phyloP scores from a whole-genome alignment of 2,797 vertebrate genomes.

The Tympanoctomys barrerae region DNA sequence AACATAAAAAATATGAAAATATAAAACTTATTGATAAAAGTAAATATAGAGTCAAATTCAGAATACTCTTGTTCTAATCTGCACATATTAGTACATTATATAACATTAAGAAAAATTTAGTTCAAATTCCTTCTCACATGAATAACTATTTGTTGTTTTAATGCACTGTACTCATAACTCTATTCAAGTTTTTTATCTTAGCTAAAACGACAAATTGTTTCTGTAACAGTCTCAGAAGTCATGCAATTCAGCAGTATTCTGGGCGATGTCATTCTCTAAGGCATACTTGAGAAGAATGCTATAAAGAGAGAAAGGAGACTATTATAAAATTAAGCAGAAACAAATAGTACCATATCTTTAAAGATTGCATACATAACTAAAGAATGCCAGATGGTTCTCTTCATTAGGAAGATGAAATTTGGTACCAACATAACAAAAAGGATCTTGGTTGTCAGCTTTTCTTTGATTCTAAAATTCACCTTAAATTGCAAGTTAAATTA shows the following conservation, averaged over 20 bases:
- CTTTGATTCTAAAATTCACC: constrained; percentile 43
- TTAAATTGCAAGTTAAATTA: constrained; percentile 49
- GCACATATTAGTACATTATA: neutral
- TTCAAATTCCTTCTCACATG: neutral
- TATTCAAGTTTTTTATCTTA: constrained; percentile 52
- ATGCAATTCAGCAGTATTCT: constrained; percentile 59
- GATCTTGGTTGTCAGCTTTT: constrained; percentile 56
- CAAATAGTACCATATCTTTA: constrained; percentile 14
- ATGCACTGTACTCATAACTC: neutral
- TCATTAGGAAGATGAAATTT: constrained; percentile 71
- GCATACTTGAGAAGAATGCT: constrained; percentile 48
- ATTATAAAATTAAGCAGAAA: constrained; percentile 61
- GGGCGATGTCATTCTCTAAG: constrained; percentile 53
- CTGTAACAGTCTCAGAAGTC: constrained; percentile 57
- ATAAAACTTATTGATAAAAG: neutral
- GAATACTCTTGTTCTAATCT: neutral
- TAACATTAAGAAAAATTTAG: neutral
- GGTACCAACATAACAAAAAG: neutral
- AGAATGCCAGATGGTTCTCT: constrained; percentile 74
- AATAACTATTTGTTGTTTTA: constrained; percentile 50
- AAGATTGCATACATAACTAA: constrained; percentile 61
- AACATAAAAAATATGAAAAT: neutral
- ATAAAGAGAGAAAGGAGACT: constrained; percentile 51
- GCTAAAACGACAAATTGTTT: constrained; percentile 40
- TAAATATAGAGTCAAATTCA: neutral